These are phyloP conservation scores for Mesorhabditis sp. DNA, from an alignment of 2,888 invertebrate genomes.

Conservation along the genomic window DNA sequence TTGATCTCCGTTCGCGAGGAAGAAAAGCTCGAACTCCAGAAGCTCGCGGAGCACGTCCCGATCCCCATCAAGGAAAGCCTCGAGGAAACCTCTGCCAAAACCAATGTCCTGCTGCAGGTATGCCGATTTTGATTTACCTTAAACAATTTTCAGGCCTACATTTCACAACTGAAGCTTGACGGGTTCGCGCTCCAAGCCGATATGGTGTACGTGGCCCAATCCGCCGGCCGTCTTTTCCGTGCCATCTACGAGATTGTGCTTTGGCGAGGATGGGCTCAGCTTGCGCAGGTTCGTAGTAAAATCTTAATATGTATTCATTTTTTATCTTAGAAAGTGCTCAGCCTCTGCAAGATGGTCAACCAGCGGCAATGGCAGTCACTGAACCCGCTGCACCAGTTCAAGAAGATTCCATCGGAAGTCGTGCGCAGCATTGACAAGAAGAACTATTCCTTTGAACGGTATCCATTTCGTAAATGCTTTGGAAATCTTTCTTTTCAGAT, in stretches of 20 bases:
- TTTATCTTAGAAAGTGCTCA: slow-evolving; percentile 75
- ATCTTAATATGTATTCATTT: not conserved
- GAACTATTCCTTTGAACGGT: slow-evolving; percentile 64
- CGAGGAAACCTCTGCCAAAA: slow-evolving; percentile 93
- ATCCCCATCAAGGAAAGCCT: slow-evolving; percentile 98
- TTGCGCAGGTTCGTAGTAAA: slow-evolving; percentile 69
- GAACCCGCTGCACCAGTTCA: slow-evolving; percentile 91
- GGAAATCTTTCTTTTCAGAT: slow-evolving; percentile 32
- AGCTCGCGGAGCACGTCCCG: slow-evolving; percentile 89
- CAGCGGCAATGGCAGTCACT: slow-evolving; percentile 92
- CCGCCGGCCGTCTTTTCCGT: slow-evolving; percentile 85
- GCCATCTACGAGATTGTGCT: slow-evolving; percentile 97
- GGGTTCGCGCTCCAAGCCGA: slow-evolving; percentile 98
- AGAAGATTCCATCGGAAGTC: slow-evolving; percentile 81
- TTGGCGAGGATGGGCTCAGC: slow-evolving; percentile 86
- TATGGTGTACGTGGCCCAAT: slow-evolving; percentile 98
- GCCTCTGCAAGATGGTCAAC: slow-evolving; percentile 97
- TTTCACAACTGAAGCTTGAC: slow-evolving; percentile 93
- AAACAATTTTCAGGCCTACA: slow-evolving; percentile 76
- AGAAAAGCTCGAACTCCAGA: slow-evolving; percentile 91
- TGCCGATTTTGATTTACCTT: not conserved
- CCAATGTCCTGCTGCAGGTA: slow-evolving; percentile 56
- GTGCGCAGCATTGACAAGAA: slow-evolving; percentile 97
- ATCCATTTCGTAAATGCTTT: not conserved
- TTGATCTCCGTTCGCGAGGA: slow-evolving; percentile 66